Evolutionary conservation across 2,797 vertebrate genomes (phyloP), one percentile per base, ranked within the genome.

Genomic region (Liparis tanakae): DNA sequence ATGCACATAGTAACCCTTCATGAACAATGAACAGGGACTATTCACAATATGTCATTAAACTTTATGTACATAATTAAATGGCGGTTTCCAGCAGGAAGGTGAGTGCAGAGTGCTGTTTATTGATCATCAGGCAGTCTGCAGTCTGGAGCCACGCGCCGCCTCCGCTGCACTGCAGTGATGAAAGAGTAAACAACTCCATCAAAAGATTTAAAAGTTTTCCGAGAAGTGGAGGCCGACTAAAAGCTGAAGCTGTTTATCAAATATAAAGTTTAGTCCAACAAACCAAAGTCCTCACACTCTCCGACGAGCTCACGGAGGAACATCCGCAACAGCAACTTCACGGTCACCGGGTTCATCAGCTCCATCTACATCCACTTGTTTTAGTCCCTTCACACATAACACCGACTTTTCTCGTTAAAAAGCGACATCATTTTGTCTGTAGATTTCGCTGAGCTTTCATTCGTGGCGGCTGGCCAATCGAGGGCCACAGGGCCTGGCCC

Each of bases 11-110:
- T 30, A 30, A 30, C 25, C 25, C 2, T 30, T 2, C 25, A 30
- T 30, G 25, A 30, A 30, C 25, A 30, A 30, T 2, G 3, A 30
- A 30, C 25, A 30, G 3, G 25, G 25, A 30, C 25, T 30, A 30
- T 30, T 30, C 25, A 30, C 10, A n/a, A 75, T 74, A 6, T 67
- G 64, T 79, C 67, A 80, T 80, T 81, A 22, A 78, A 62, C 62
- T 61, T 55, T 53, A 55, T 60, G 41, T 79, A 68, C 76, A 81
- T 74, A 74, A 81, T 56, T 75, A 37, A 83, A 39, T 22, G 58
- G 36, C 46, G 57, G 66, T 66, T 65, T 84, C 60, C 4, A n/a
- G 8, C 63, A 62, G 75, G 72, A 83, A 76, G 5, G n/a, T 10
- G 54, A 63, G 64, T 78, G 12, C 13, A 56, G 46, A 75, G 62